phyloP scores from a whole-genome alignment of 1,140 invertebrate species.

The Drosophila oshimai region DNA sequence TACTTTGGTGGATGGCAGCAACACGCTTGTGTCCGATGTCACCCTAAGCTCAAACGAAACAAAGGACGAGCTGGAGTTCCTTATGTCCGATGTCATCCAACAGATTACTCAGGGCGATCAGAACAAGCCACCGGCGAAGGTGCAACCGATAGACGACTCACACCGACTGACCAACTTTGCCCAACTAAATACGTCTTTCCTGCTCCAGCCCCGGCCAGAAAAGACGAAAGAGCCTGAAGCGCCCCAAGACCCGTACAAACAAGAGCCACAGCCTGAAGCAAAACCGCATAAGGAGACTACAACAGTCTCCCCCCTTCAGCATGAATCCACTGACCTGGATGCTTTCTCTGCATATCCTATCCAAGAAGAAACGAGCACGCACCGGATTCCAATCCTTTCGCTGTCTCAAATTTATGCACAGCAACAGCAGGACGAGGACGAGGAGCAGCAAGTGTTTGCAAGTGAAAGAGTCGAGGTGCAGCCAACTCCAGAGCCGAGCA shows the following conservation, averaged over 20 bases:
- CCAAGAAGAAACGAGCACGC: conserved; percentile 42
- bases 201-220: conserved; percentile 40
- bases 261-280: background rate
- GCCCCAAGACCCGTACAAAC: background rate
- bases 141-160: conserved; percentile 14
- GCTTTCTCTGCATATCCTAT: background rate
- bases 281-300: conserved; percentile 9
- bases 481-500: conserved; percentile 20
- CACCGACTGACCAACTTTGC: conserved; percentile 69
- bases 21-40: conserved; percentile 46
- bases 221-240: background rate
- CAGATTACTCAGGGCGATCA: conserved; percentile 58
- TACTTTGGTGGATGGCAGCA: conserved; percentile 70
- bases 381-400: conserved; percentile 51
- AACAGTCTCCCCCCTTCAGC: conserved; percentile 8
- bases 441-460: conserved; percentile 54
- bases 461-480: conserved; percentile 39
- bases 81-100: conserved; percentile 75
- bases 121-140: background rate
- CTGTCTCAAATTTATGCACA: conserved; percentile 74
- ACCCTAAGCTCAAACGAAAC: conserved; percentile 72
- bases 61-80: conserved; percentile 72
- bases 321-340: conserved; percentile 38
- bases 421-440: conserved; percentile 66
- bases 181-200: conserved; percentile 67